Evolutionary conservation across 2,888 invertebrate genomes (phyloP).

Genomic region (Drosophila ochracea): DNA sequence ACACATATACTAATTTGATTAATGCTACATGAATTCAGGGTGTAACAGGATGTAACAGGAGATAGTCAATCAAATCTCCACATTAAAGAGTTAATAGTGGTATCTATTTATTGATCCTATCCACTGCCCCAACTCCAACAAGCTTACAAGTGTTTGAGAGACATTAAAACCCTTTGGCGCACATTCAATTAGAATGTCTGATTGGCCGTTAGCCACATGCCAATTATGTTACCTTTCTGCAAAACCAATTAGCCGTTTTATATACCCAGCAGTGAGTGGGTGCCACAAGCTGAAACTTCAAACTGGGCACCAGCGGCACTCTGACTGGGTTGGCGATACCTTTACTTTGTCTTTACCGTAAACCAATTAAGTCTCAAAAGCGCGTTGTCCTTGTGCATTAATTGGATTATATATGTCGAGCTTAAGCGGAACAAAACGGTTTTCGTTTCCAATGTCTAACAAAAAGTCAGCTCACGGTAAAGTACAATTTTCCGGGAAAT

Average conservation of each 20-base stretch:
- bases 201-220: slow-evolving; percentile 61
- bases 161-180: slow-evolving; percentile 39
- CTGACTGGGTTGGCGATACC: slow-evolving; percentile 43
- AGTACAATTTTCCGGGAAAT: slow-evolving; percentile 40
- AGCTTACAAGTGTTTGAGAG: slow-evolving; percentile 16
- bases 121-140: slow-evolving; percentile 2
- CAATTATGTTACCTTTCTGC: slow-evolving; percentile 70
- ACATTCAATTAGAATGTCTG: slow-evolving; percentile 65
- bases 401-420: slow-evolving; percentile 75
- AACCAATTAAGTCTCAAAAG: slow-evolving; percentile 69
- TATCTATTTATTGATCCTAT: slow-evolving; percentile 14
- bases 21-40: neutral
- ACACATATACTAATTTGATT: neutral
- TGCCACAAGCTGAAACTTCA: slow-evolving; percentile 61
- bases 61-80: neutral
- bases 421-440: slow-evolving; percentile 65
- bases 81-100: neutral
- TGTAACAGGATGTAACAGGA: neutral
- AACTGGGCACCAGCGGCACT: slow-evolving; percentile 45
- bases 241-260: slow-evolving; percentile 74
- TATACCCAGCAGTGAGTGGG: slow-evolving; percentile 36
- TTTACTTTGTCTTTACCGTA: slow-evolving; percentile 48
- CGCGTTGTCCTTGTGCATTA: slow-evolving; percentile 68
- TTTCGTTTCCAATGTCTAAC: slow-evolving; percentile 39
- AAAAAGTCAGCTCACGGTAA: slow-evolving; percentile 12